These are phyloP conservation scores for Willowsia nigromaculata DNA, from an alignment of 2,888 invertebrate genomes.

Conservation along the genomic window DNA sequence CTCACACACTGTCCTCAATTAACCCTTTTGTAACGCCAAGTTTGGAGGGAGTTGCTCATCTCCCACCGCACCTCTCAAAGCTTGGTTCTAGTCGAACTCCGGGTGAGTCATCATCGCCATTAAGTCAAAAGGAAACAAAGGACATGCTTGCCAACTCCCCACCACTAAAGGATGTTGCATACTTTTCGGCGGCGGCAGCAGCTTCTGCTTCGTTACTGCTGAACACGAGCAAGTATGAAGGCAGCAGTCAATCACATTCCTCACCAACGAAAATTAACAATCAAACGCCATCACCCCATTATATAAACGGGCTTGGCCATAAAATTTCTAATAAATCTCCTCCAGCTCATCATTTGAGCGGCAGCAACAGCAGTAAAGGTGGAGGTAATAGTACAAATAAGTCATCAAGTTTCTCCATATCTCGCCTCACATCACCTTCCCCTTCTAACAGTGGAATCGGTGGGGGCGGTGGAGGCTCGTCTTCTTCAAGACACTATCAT, in stretches of 20 bases:
- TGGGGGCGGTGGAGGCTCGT: constrained; percentile 66
- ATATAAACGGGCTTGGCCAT: constrained; percentile 67
- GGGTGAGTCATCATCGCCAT: constrained; percentile 56
- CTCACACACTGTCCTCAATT: constrained; percentile 71
- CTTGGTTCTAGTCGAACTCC: constrained; percentile 32
- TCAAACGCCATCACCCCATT: constrained; percentile 70
- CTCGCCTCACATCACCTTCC: constrained; percentile 78
- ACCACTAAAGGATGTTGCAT: constrained; percentile 66
- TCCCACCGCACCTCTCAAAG: constrained; percentile 67
- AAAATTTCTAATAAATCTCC: constrained; percentile 71
- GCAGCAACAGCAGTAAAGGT: constrained; percentile 58
- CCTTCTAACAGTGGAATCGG: constrained; percentile 77
- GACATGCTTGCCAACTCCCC: constrained; percentile 66
- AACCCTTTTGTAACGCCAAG: constrained; percentile 70
- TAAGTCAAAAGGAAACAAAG: constrained; percentile 64
- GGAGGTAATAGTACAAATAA: constrained; percentile 73
- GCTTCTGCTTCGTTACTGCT: constrained; percentile 67
- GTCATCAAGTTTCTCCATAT: constrained; percentile 78
- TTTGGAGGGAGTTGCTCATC: constrained; percentile 61
- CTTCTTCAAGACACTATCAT: constrained; percentile 65
- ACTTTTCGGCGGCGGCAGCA: constrained; percentile 64
- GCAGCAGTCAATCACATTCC: constrained; percentile 40
- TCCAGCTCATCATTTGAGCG: constrained; percentile 56
- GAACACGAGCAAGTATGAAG: constrained; percentile 46
- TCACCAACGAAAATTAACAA: constrained; percentile 66